Percentiles rank a stretch among this genome's conserved stretches.
Conservation (phyloP, 2,888 invertebrate genomes). For the Trypoxylon attenuatum region DNA sequence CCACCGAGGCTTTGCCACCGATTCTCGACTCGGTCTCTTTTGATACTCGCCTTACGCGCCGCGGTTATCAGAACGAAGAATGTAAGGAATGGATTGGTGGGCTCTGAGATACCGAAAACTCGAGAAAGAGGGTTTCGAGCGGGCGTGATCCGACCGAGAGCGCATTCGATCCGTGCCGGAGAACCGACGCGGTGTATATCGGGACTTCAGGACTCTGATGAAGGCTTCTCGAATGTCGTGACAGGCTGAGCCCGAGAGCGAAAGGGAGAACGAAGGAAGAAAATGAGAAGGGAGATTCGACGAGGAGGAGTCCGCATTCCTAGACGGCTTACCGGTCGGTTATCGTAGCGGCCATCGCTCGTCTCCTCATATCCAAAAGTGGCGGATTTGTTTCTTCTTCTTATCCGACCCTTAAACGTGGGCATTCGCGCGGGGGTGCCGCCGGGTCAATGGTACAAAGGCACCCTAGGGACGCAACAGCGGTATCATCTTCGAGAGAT, state of each 20-base stretch:
- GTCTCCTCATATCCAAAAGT: conserved; percentile 60
- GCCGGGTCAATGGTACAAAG: conserved; percentile 35
- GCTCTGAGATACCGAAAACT: not conserved
- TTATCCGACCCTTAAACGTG: conserved; percentile 55
- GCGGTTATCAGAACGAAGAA: too few relatives aligned
- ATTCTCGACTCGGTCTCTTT: not conserved
- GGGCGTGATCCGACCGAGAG: conserved; percentile 14
- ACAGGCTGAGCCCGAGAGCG: conserved; percentile 20
- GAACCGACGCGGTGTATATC: conserved; percentile 8
- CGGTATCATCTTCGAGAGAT: conserved; percentile 44
- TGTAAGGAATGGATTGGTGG: not conserved
- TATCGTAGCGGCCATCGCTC: conserved; percentile 62
- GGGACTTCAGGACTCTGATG: conserved; percentile 29
- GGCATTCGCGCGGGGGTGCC: conserved; percentile 45
- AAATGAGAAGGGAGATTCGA: conserved; percentile 44
- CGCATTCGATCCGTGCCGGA: conserved; percentile 37
- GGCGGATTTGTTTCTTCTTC: conserved; percentile 70
- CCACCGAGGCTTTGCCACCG: not conserved
- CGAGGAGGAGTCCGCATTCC: conserved; percentile 67
- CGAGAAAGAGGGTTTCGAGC: conserved; percentile 11
- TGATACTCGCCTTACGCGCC: not conserved
- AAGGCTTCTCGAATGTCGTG: conserved; percentile 54
- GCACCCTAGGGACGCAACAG: conserved; percentile 37
- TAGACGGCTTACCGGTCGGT: conserved; percentile 69
- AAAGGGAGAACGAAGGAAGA: conserved; percentile 27